Base-by-base conservation (phyloP, 2,888 invertebrate genomes). In the Cheilosia urbana region DNA sequence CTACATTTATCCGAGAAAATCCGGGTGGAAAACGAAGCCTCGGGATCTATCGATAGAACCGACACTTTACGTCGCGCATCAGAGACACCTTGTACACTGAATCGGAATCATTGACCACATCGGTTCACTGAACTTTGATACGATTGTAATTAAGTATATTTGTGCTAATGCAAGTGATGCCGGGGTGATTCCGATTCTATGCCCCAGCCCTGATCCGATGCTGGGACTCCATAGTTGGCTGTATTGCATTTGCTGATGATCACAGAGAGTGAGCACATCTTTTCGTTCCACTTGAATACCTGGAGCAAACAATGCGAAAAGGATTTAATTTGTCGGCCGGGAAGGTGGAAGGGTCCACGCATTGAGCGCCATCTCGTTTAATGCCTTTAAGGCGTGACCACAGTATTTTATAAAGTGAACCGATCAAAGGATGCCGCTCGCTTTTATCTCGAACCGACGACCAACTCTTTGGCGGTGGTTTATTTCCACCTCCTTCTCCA, bases 321-420 rank as follows among this genome's bases (percentile, higher is more conserved):
- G 81, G 76, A 81, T 85, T 85, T 77, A 85, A 80, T 79, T 85
- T 78, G 75, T 47, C 58, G 69, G 73, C 15, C 47, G 42, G 65
- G 69, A 30, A 62, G 62, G 53, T 69, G 60, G 71, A 76, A 80
- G 75, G 79, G 79, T 49, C 40, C 71, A 65, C 62, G 69, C 63
- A 85, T 85, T 89, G 92, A 91, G 91, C 91, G 91, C 91, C 91
- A 92, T 91, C 91, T 91, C 92, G 92, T 92, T 92, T 91, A 92
- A 91, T 91, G 92, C 92, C 92, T 91, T 91, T 89, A 92, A 92
- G 91, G 91, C 91, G 91, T 92, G 92, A 92, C 92, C 91, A 91
- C 89, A 91, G 91, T 92, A 92, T 91, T 91, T 91, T 91, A 91
- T 92, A 91, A 91, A 91, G 90, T 92, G 91, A 91, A 89, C 90